Base-by-base conservation (phyloP, 2,797 vertebrate species). In the Lithobates sylvaticus region DNA sequence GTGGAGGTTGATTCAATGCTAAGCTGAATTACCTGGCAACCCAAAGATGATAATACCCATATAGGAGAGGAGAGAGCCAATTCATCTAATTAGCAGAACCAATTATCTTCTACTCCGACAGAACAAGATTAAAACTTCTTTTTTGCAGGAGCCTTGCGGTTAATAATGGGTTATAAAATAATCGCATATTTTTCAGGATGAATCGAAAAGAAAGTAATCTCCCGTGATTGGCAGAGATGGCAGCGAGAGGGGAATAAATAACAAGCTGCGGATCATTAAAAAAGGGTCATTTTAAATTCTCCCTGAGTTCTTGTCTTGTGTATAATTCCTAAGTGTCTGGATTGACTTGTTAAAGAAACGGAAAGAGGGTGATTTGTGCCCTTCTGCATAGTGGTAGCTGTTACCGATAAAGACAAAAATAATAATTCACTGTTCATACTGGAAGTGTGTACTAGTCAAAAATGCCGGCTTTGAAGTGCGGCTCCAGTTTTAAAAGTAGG, bases 51-150 rank as follows among this genome's bases (percentile, higher is more conserved):
- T 70, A 36, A 65, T 26, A 70, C 21, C 34, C 84, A 16, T 65
- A n/a, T 26, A 64, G 36, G 72, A 64, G 73, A 70, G n/a, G 34
- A 69, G 39, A 50, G 29, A 21, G 68, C 21, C 44, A 29, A 42
- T 61, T 86, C 84, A 76, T 70, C 64, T 69, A 69, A 86, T 86
- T 81, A 86, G 71, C 64, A 68, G 42, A 76, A 81, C 70, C 74
- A 74, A 75, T 85, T 85, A 85, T 68, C 69, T 80, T 36, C 42
- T 54, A 26, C 13, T 78, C 32, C n/a, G 50, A 77, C 32, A 61
- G 75, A 81, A 70, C 50, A 58, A 44, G 58, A 67, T 85, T 18
- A 73, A 27, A 78, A 47, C n/a, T 68, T 54, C 10, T 54, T 21
- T 39, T 36, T 23, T 32, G 5, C 68, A 23, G 26, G 13, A 54